Evolutionary conservation across 2,888 invertebrate species (phyloP).

Genomic region (Andrena praecox): DNA sequence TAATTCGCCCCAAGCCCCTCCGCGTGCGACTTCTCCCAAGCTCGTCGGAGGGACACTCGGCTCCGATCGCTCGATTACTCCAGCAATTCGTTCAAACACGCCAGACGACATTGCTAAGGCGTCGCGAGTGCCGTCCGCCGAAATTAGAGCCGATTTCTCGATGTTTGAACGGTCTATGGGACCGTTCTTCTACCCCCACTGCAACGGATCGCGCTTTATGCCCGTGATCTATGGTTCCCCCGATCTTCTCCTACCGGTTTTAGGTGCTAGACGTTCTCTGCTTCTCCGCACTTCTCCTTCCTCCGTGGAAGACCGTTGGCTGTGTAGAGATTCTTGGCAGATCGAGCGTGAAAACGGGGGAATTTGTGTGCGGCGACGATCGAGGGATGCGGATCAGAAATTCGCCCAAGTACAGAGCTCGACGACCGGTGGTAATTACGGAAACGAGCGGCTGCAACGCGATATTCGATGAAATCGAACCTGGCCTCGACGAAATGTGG

Average conservation of each 20-base stretch:
- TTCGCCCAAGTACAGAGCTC: neutral
- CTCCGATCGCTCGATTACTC: neutral
- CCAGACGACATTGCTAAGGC: neutral
- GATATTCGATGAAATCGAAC: constrained; percentile 46
- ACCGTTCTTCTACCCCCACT: neutral
- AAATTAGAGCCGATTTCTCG: constrained; percentile 11
- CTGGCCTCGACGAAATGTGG: constrained; percentile 30
- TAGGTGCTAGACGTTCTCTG: neutral
- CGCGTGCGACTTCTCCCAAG: neutral
- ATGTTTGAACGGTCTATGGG: neutral
- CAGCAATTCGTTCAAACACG: neutral
- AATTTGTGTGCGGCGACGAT: neutral
- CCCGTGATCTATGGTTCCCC: neutral
- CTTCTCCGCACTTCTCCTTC: neutral
- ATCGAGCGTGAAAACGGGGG: neutral
- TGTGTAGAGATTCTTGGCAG: neutral
- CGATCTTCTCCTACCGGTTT: neutral
- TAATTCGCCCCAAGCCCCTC: constrained; percentile 32
- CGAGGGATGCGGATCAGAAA: neutral
- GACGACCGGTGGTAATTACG: constrained; percentile 19
- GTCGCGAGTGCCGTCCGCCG: constrained; percentile 1
- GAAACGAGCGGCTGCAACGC: constrained; percentile 28
- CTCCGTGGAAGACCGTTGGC: neutral
- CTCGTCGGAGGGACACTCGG: neutral
- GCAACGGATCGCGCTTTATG: constrained; percentile 4